A percentile compares a stretch with the other conserved stretches of the same genome.
phyloP scores from a whole-genome alignment of 2,888 invertebrate genomes.

The Thyatira batis region DNA sequence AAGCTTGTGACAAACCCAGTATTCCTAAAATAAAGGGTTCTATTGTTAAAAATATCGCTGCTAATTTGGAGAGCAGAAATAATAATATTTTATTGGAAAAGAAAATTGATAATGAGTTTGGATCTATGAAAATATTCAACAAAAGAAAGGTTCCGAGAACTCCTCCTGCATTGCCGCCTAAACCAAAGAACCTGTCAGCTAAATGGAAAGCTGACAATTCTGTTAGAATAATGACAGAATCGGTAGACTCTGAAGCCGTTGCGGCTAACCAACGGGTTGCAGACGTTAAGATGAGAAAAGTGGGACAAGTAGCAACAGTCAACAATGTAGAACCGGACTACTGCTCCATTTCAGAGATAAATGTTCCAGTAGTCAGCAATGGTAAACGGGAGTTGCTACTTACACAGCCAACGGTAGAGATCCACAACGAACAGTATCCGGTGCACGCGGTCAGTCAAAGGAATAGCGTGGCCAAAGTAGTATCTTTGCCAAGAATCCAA shows the following conservation, averaged over 20 bases:
- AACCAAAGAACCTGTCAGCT: conserved; percentile 87
- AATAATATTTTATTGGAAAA: conserved; percentile 70
- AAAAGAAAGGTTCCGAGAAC: conserved; percentile 83
- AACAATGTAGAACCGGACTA: conserved; percentile 86
- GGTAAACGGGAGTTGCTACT: conserved; percentile 79
- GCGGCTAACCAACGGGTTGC: conserved; percentile 82
- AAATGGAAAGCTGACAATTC: conserved; percentile 84
- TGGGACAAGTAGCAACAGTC: conserved; percentile 76
- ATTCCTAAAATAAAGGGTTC: conserved; percentile 76
- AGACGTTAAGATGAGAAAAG: conserved; percentile 80
- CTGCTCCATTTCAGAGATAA: conserved; percentile 89
- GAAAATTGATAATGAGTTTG: conserved; percentile 61
- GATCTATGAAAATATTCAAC: conserved; percentile 75
- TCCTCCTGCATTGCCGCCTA: conserved; percentile 90
- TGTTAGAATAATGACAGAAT: conserved; percentile 67
- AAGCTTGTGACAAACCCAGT: conserved; percentile 51
- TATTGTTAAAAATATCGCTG: conserved; percentile 77
- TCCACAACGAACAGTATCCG: conserved; percentile 77
- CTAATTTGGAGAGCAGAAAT: conserved; percentile 73
- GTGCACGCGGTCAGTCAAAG: conserved; percentile 62
- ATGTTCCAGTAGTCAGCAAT: conserved; percentile 84
- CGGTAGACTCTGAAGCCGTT: conserved; percentile 81
- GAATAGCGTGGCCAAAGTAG: conserved; percentile 74
- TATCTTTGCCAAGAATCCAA: conserved; percentile 71
- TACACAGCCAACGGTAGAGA: conserved; percentile 79